A percentile compares a stretch with the other conserved stretches of the same genome.
Conservation (phyloP, 2,888 invertebrate genomes). For the Tinea trinotella region DNA sequence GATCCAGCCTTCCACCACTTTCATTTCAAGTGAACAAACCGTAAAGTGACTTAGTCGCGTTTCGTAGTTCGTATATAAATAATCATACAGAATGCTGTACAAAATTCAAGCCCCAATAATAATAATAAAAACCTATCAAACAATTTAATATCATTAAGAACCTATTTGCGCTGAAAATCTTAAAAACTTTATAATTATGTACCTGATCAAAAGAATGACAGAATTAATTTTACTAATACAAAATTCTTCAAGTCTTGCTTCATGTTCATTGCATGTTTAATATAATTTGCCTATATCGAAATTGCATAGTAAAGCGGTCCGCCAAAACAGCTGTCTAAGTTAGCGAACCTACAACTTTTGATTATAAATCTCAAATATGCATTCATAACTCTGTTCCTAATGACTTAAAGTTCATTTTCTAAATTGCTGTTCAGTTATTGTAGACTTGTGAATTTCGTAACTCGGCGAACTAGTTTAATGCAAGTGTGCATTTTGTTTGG, state of each 20-base stretch:
- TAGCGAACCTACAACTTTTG: not conserved
- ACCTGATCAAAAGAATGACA: too few species aligned
- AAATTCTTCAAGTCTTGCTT: not conserved
- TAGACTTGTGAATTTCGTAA: constrained; percentile 12
- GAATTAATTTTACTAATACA: too few species aligned
- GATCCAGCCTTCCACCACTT: too few species aligned
- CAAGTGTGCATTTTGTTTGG: constrained; percentile 10
- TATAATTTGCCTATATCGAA: constrained; percentile 11
- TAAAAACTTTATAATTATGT: too few species aligned
- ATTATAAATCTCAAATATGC: not conserved
- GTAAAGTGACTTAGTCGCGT: too few species aligned
- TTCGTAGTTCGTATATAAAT: too few species aligned
- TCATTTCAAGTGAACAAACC: too few species aligned
- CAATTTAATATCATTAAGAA: too few species aligned
- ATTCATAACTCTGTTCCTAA: not conserved
- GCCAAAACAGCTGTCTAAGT: constrained; percentile 11
- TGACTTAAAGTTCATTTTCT: not conserved
- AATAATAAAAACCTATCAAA: too few species aligned
- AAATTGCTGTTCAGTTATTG: not conserved
- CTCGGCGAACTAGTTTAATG: constrained; percentile 16
- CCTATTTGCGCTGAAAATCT: too few species aligned
- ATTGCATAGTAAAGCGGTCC: constrained; percentile 1
- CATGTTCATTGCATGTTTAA: not conserved
- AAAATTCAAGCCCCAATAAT: too few species aligned
- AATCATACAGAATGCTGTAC: too few species aligned